Base-by-base conservation (phyloP, 2,888 invertebrate species). In the Plusia festucae region DNA sequence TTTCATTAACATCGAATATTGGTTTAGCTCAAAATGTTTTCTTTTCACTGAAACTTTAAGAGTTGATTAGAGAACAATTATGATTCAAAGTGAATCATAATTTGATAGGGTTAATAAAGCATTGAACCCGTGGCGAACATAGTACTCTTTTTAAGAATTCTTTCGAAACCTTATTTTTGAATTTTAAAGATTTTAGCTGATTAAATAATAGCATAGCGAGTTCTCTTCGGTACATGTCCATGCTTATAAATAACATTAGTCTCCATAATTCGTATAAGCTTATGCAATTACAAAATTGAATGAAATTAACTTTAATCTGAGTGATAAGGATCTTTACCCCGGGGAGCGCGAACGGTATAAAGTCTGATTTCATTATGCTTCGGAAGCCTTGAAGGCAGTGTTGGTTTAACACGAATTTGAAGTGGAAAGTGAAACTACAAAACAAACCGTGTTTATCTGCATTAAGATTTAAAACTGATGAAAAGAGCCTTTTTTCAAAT, bases 281-380 rank as follows among this genome's bases (percentile, higher is more conserved):
- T 0, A 15, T 22, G 44, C 59, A 62, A 65, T 56, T 60, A 67
- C 60, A 54, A 65, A 59, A 69, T 72, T 63, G 32, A 73, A 79
- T 73, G 60, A 79, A 77, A 70, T 68, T 58, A 64, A 60, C 34
- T 65, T 64, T 55, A 71, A 78, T 77, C 60, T 49, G 13, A 52
- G n/a, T 56, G 69, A 76, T 77, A 79, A 53, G 32, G 57, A 57
- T 78, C 52, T 51, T 66, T 65, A 62, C 79, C 70, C 67, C 9
- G 0, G 40, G 57, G 79, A 64, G 2, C 18, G 5, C 30, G 24
- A 30, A 20, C 32, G n/a, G 34, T 55, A 27, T 53, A 32, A 40
- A 44, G 8, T 57, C 53, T 67, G 64, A 73, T 78, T 73, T 60
- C 60, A 66, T 76, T 74, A 52, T 18, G 30, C 46, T 40, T 55